These are phyloP conservation scores for Sebastes hubbsi DNA, from an alignment of 2,797 vertebrate species.

Conservation along the genomic window DNA sequence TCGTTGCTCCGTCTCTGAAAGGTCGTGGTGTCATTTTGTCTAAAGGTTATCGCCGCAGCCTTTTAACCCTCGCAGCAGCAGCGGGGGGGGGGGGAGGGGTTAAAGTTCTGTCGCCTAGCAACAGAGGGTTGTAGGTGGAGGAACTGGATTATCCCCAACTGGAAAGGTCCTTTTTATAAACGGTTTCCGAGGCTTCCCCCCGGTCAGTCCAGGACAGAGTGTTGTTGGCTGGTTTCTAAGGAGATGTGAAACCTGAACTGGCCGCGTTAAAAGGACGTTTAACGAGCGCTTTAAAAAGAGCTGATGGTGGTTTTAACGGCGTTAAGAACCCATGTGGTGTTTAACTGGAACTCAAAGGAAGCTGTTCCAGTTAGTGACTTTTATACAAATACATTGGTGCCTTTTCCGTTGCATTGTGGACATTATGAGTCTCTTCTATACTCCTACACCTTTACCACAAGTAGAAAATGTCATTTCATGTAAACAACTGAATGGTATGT, in stretches of 20 bases:
- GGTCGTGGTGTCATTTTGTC: constrained; percentile 2
- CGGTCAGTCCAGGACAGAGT: background rate
- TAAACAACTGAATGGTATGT: background rate
- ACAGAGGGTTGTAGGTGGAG: constrained; percentile 3
- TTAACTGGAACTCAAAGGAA: background rate
- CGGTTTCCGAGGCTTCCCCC: background rate
- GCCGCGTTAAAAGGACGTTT: constrained; percentile 5
- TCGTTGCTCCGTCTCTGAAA: background rate
- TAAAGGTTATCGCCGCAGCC: constrained; percentile 46
- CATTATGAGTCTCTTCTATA: background rate
- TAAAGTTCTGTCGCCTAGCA: constrained; percentile 49
- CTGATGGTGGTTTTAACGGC: background rate
- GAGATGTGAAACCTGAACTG: background rate
- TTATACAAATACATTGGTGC: background rate
- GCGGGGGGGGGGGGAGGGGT: background rate
- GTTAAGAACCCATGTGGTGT: background rate
- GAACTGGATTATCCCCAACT: background rate
- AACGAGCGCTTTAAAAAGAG: background rate
- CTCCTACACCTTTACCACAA: background rate
- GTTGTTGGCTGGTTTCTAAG: background rate
- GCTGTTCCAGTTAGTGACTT: background rate
- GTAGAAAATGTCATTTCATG: background rate
- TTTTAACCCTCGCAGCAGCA: constrained; percentile 2
- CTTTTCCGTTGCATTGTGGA: background rate
- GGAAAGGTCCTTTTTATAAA: constrained; percentile 5